Base-by-base conservation (phyloP, 2,888 invertebrate genomes). In the Cephalotes varians region DNA sequence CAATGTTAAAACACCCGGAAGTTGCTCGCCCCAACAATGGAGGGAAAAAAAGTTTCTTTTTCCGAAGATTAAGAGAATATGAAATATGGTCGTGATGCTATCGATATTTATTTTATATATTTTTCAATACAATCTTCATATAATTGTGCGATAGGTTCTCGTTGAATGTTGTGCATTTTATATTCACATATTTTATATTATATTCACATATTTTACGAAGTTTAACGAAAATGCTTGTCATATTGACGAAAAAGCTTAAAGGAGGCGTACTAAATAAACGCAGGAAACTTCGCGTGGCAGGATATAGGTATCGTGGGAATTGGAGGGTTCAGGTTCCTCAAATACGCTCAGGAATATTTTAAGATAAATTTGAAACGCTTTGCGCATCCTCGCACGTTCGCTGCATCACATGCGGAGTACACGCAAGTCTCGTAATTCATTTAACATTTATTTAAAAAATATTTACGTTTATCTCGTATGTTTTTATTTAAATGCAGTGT, bases 211-310 rank as follows among this genome's bases (percentile, higher is more conserved):
- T 76, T 74, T 84, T 9, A 31, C 25, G 2, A 58, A 77, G 54
- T 82, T 82, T 73, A 84, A 82, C 58, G 77, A 82, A 72, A 37
- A 44, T 72, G 28, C 37, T 84, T 71, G 82, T 82, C 64, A 69
- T 34, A 21, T 25, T 34, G 49, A 34, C 28, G 56, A 76, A 64
- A 82, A 64, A 81, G 49, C 71, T 81, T 80, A 47, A 28, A 40
- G 49, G 80, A 31, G 15, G 51, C 21, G 12, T 31, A 54, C 40
- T 77, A 62, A 25, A 77, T 54, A 76, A 77, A 62, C 28, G 40
- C 34, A 37, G 9, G 25, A n/a, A 47, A 60, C 12, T 31, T 58
- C 7, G 34, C 10, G 34, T 10, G 3, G n/a, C 25, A 73, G 44
- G 12, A 69, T 37, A 25, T 76, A 60, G 76, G 34, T 73, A 58